phyloP scores from a whole-genome alignment of 2,797 vertebrate genomes.

The Bucorvus abyssinicus region DNA sequence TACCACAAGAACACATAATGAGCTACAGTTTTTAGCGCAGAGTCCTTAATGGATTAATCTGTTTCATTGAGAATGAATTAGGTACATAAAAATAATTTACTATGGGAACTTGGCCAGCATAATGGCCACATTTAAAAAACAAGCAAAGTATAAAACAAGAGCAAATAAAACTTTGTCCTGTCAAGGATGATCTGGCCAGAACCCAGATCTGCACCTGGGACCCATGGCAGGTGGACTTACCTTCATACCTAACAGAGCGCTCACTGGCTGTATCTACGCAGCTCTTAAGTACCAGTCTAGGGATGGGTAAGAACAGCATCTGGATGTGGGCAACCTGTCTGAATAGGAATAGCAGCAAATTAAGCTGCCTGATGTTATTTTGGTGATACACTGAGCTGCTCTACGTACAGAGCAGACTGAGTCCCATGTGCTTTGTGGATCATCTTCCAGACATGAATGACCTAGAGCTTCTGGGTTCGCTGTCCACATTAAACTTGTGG shows the following conservation, averaged over 20 bases:
- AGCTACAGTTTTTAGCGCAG: conserved; percentile 31
- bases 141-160: neutral
- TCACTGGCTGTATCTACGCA: neutral
- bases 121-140: neutral
- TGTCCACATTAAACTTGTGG: neutral
- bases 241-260: neutral
- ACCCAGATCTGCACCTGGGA: neutral
- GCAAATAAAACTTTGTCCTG: neutral
- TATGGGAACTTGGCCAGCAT: neutral
- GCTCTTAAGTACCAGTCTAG: neutral
- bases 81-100: conserved; percentile 48
- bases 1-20: conserved; percentile 40
- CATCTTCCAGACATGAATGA: neutral
- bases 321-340: neutral
- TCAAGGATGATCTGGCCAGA: neutral
- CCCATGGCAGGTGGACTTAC: rapidly evolving
- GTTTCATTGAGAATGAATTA: conserved; percentile 30
- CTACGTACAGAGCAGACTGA: neutral
- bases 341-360: neutral
- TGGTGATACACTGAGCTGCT: neutral
- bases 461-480: neutral
- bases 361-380: neutral
- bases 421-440: neutral
- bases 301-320: no score
- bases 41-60: conserved; percentile 14